Conservation (phyloP, 2,113 vertebrate genomes). For the Ahaetulla prasina region DNA sequence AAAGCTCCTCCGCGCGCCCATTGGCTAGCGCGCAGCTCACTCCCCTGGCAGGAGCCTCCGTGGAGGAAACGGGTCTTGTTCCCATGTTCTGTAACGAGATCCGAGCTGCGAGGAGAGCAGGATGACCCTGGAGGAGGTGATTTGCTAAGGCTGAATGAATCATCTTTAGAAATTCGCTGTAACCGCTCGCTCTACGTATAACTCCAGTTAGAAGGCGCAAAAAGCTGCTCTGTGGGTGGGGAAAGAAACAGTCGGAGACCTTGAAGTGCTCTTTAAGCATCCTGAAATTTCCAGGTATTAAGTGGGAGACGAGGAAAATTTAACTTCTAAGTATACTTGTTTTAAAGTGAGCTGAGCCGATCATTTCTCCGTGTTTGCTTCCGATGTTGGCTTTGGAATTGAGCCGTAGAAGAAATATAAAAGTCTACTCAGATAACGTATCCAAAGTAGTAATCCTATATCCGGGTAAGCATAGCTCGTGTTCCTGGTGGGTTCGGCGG, state of each 20-base stretch:
- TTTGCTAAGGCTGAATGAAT: too few species aligned
- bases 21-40: neutral
- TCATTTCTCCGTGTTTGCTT: neutral
- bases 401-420: neutral
- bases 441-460: neutral
- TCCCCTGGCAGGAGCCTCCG: neutral
- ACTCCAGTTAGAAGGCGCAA: neutral
- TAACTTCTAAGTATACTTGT: neutral
- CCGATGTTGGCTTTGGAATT: neutral
- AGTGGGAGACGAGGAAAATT: neutral
- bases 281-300: neutral
- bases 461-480: neutral
- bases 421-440: neutral
- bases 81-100: neutral
- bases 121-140: too few species aligned
- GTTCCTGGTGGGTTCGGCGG: neutral
- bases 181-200: neutral
- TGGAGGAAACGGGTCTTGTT: neutral
- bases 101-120: neutral
- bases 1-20: neutral
- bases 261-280: neutral
- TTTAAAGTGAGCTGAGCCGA: neutral
- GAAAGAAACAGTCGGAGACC: neutral
- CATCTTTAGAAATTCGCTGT: too few species aligned
- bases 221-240: neutral